These are phyloP conservation scores for Magallana ariakensis DNA, from an alignment of 1,140 invertebrate species.

Conservation along the genomic window DNA sequence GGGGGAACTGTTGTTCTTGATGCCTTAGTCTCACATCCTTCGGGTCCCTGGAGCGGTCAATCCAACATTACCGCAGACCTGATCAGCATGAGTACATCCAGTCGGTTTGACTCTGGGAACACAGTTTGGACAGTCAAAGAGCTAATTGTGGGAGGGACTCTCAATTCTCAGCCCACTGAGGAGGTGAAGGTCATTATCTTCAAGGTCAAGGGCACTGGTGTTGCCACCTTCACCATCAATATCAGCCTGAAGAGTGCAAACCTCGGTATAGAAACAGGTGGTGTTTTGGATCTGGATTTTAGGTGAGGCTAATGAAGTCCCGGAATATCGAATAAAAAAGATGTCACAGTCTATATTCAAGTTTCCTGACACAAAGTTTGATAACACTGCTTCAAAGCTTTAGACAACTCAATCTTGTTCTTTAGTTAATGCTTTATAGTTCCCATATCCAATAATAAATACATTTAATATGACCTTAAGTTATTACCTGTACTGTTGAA, in stretches of 20 bases:
- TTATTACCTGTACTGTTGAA: too few relatives aligned
- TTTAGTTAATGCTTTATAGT: too few relatives aligned
- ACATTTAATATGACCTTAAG: too few relatives aligned
- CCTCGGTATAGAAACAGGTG: conserved; percentile 49
- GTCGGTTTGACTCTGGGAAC: conserved; percentile 56
- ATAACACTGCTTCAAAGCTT: too few relatives aligned
- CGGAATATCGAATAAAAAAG: too few relatives aligned
- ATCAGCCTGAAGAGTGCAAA: conserved; percentile 51
- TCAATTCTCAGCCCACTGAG: conserved; percentile 54
- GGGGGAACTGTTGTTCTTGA: conserved; percentile 58
- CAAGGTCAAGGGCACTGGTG: conserved; percentile 50
- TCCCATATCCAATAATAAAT: too few relatives aligned
- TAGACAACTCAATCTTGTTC: too few relatives aligned
- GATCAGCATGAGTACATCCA: conserved; percentile 53
- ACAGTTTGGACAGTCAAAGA: conserved; percentile 56
- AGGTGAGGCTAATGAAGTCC: not conserved
- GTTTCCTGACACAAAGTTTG: too few relatives aligned
- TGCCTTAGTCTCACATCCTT: conserved; percentile 51
- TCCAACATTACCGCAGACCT: conserved; percentile 48
- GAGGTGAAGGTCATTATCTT: conserved; percentile 53
- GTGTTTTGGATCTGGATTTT: conserved; percentile 61
- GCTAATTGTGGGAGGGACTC: conserved; percentile 48
- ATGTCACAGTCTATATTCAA: too few relatives aligned
- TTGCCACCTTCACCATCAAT: conserved; percentile 51
- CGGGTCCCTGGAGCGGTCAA: conserved; percentile 55